Evolutionary conservation across 2,797 vertebrate genomes (phyloP), one percentile per base, ranked within the genome.

Genomic region (Cossypha polioptera): DNA sequence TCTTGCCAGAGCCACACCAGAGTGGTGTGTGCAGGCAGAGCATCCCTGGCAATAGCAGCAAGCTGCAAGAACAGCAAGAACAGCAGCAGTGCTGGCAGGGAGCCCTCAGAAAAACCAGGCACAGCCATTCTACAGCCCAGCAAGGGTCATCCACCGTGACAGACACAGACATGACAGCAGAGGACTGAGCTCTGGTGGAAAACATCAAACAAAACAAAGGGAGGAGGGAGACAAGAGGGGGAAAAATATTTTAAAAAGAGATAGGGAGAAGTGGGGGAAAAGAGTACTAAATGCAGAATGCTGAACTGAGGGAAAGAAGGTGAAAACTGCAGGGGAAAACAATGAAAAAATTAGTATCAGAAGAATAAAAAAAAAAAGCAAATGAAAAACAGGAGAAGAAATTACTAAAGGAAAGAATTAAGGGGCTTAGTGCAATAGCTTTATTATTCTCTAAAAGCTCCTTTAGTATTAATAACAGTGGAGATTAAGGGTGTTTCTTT

Each of bases 401-500:
- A 82, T 74, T 0, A 88, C 57, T 61, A 78, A 68, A 55, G 47
- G 48, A 82, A 45, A 86, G 75, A 71, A 92, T 67, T 79, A 90
- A 95, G 55, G 25, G 28, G 67, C 63, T 93, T 94, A 92, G 17
- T 59, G 14, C 35, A 58, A 84, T 82, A 85, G 63, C 22, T 94
- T 92, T 85, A 85, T 93, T 94, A 79, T 81, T 82, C 63, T 73
- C 67, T 63, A 29, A 91, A 91, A 95, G 67, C 74, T 71, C 61
- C 48, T 92, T 90, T 82, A 93, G 63, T 58, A 76, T 72, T 76
- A 93, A 71, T 92, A 96, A 95, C 43, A 80, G 11, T 25, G 48
- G 73, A 97, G 80, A 95, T 92, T 90, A 89, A 92, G 90, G 42
- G 19, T 69, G 48, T 69, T 93, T 81, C 67, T 86, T 93, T 73